Evolutionary conservation across 2,797 vertebrate species (phyloP).

Genomic region (Acanthurus leucopareius): DNA sequence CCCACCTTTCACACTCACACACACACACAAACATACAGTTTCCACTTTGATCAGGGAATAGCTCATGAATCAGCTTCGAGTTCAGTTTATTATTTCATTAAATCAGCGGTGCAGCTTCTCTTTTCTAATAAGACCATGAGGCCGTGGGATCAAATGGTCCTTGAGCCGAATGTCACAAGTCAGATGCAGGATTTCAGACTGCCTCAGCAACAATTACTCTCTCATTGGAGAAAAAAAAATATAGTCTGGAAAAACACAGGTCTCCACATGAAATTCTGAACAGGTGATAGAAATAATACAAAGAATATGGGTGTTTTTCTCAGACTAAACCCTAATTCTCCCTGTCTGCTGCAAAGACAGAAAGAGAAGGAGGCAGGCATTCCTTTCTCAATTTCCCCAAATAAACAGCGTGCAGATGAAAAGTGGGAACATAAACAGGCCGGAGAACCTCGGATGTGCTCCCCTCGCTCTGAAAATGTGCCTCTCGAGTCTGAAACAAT

Average conservation of each 20-base stretch:
- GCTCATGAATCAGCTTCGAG: slow-evolving; percentile 75
- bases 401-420: slow-evolving; percentile 84
- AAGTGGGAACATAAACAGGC: slow-evolving; percentile 84
- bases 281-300: slow-evolving; percentile 67
- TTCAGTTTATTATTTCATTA: slow-evolving; percentile 74
- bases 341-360: slow-evolving; percentile 62
- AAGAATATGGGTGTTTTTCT: slow-evolving; percentile 40
- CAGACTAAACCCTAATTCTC: slow-evolving; percentile 69
- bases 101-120: slow-evolving; percentile 52
- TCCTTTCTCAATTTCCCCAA: slow-evolving; percentile 81
- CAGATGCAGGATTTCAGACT: slow-evolving; percentile 36
- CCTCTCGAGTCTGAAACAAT: slow-evolving; percentile 81
- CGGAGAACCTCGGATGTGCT: slow-evolving; percentile 77
- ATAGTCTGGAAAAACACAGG: slow-evolving; percentile 24
- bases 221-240: slow-evolving; percentile 19
- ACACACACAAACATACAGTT: slow-evolving; percentile 29
- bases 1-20: not conserved
- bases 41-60: slow-evolving; percentile 72
- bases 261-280: slow-evolving; percentile 45
- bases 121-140: slow-evolving; percentile 61
- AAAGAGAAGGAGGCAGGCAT: slow-evolving; percentile 72
- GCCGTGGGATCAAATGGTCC: slow-evolving; percentile 62
- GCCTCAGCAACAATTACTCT: slow-evolving; percentile 33
- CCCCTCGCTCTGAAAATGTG: slow-evolving; percentile 77
- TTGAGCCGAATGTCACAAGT: slow-evolving; percentile 55